Evolutionary conservation across 2,888 invertebrate genomes (phyloP).

Genomic region (Rhyacophila evoluta): DNA sequence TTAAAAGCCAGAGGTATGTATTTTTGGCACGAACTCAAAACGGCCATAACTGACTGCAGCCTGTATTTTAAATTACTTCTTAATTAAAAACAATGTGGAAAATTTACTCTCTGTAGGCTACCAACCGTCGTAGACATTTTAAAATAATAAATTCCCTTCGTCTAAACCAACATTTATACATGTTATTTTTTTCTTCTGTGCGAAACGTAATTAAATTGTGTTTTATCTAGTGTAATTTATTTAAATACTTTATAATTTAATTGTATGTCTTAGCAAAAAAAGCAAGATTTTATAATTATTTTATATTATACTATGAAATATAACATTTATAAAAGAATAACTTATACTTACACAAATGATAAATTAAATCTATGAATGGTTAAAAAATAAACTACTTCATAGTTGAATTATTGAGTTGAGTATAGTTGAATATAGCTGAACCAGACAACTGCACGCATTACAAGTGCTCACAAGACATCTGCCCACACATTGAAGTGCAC

Average conservation of each 20-base stretch:
- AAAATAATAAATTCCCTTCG: slow-evolving; percentile 23
- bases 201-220: not conserved
- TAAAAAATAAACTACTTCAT: too few relatives aligned
- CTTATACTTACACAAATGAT: too few relatives aligned
- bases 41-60: slow-evolving; percentile 25
- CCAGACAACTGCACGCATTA: too few relatives aligned
- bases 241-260: not conserved
- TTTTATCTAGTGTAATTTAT: slow-evolving; percentile 4
- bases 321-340: too few relatives aligned
- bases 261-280: too few relatives aligned
- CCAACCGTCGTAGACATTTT: not conserved
- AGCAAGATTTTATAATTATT: too few relatives aligned
- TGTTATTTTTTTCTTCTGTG: not conserved
- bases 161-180: slow-evolving; percentile 24
- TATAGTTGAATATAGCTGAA: too few relatives aligned
- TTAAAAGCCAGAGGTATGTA: slow-evolving; percentile 33
- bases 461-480: too few relatives aligned
- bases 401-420: too few relatives aligned
- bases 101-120: not conserved
- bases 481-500: too few relatives aligned
- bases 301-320: too few relatives aligned
- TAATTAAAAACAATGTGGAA: slow-evolving; percentile 28
- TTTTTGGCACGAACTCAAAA: slow-evolving; percentile 38
- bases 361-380: too few relatives aligned
- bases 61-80: slow-evolving; percentile 23